Evolutionary conservation across 2,888 invertebrate species (phyloP).

Genomic region (Doris montereyensis): DNA sequence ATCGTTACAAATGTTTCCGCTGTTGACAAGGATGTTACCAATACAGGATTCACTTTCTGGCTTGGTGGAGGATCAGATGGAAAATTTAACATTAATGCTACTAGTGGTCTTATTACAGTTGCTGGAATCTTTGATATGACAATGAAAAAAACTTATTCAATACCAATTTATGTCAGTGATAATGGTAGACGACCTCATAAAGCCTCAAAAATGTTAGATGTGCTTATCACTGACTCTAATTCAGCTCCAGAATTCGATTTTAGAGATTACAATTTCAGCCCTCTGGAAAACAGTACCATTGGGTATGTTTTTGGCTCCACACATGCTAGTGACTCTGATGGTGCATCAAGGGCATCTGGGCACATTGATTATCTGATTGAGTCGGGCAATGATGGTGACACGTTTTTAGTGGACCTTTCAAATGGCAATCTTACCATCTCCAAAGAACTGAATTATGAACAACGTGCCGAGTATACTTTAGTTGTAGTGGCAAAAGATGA

Average conservation of each 20-base stretch:
- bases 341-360: constrained; percentile 47
- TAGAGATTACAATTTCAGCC: constrained; percentile 36
- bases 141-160: constrained; percentile 31
- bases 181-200: constrained; percentile 42
- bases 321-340: constrained; percentile 43
- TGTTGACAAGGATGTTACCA: constrained; percentile 41
- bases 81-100: constrained; percentile 43
- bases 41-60: constrained; percentile 46
- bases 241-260: constrained; percentile 43
- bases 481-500: constrained; percentile 39
- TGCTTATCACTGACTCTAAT: constrained; percentile 45
- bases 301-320: constrained; percentile 39
- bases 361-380: background rate
- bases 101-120: constrained; percentile 41
- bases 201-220: constrained; percentile 23
- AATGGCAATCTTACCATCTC: constrained; percentile 36
- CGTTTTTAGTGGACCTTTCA: constrained; percentile 28
- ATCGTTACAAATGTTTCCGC: constrained; percentile 35
- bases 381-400: background rate
- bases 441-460: constrained; percentile 38
- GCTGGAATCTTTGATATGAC: constrained; percentile 42
- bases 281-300: constrained; percentile 38
- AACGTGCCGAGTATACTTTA: constrained; percentile 14
- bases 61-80: constrained; percentile 35
- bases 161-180: constrained; percentile 43